Evolutionary conservation across 1,140 invertebrate species (phyloP).

Genomic region (Drosophila kikkawai): DNA sequence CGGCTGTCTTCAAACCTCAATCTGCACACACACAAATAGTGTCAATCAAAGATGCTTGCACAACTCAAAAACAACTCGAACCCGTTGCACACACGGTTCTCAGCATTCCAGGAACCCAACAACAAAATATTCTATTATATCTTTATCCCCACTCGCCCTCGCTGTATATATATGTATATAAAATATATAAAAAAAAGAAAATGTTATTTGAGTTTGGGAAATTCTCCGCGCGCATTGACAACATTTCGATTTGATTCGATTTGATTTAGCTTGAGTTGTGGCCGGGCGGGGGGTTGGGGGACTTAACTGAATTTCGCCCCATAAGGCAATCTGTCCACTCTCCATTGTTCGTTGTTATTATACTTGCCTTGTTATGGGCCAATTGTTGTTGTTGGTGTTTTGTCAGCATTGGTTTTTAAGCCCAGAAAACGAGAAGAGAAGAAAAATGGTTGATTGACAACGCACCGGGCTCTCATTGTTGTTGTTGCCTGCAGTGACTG

Average conservation of each 20-base stretch:
- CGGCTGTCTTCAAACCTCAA: conserved; percentile 48
- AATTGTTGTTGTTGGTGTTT: conserved; percentile 44
- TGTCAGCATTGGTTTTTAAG: conserved; percentile 49
- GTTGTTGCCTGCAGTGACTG: background rate
- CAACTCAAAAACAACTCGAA: conserved; percentile 43
- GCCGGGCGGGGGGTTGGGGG: background rate
- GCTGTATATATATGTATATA: background rate
- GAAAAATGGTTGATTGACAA: conserved; percentile 52
- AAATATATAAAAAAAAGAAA: conserved; percentile 5
- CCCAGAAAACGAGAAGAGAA: conserved; percentile 16
- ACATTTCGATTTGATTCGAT: conserved; percentile 60
- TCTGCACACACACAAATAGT: conserved; percentile 61
- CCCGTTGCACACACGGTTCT: conserved; percentile 64
- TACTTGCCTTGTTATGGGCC: conserved; percentile 13
- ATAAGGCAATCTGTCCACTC: conserved; percentile 59
- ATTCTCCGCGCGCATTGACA: conserved; percentile 41
- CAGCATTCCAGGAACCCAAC: conserved; percentile 33
- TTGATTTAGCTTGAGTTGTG: conserved; percentile 21
- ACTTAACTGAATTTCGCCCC: conserved; percentile 43
- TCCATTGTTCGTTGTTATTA: conserved; percentile 48
- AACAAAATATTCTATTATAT: conserved; percentile 26
- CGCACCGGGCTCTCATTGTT: conserved; percentile 19
- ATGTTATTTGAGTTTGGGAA: conserved; percentile 38
- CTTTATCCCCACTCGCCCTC: conserved; percentile 5
- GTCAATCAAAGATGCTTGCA: conserved; percentile 77